These are phyloP conservation scores for Fissipunctia ypsillon DNA, from an alignment of 2,888 invertebrate genomes.

Conservation along the genomic window DNA sequence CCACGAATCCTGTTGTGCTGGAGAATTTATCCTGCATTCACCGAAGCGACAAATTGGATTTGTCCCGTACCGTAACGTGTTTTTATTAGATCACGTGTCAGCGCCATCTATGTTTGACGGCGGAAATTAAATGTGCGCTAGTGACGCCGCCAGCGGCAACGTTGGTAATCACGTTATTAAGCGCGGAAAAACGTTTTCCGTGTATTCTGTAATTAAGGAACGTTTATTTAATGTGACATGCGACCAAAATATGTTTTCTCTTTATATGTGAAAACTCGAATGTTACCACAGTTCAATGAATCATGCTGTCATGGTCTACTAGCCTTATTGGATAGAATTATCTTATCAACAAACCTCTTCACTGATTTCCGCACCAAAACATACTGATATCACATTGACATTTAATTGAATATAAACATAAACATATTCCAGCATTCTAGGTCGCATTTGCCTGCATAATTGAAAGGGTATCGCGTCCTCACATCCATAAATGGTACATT, in stretches of 20 bases:
- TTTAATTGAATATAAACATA: conserved; percentile 40
- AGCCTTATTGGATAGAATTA: conserved; percentile 18
- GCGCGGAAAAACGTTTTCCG: conserved; percentile 51
- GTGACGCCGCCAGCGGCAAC: conserved; percentile 61
- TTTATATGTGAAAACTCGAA: not conserved
- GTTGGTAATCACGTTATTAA: conserved; percentile 55
- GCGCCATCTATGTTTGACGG: conserved; percentile 78
- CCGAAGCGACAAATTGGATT: conserved; percentile 74
- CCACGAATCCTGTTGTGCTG: conserved; percentile 47
- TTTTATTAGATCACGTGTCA: conserved; percentile 75
- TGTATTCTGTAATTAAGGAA: conserved; percentile 14
- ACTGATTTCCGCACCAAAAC: conserved; percentile 25
- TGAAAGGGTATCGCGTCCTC: conserved; percentile 70
- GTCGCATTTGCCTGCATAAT: conserved; percentile 73
- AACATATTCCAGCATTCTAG: conserved; percentile 66
- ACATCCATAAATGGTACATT: conserved; percentile 71
- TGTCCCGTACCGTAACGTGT: conserved; percentile 59
- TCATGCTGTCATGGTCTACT: conserved; percentile 10
- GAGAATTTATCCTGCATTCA: conserved; percentile 67
- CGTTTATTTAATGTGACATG: conserved; percentile 11
- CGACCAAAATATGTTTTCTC: not conserved
- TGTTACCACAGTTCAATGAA: conserved; percentile 3
- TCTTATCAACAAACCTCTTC: conserved; percentile 38
- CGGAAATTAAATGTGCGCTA: conserved; percentile 72
- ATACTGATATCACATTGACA: conserved; percentile 27